A percentile compares a stretch with the other conserved stretches of the same genome.
These are phyloP conservation scores for Aporophyla nigra DNA, from an alignment of 2,888 invertebrate species.

Conservation along the genomic window DNA sequence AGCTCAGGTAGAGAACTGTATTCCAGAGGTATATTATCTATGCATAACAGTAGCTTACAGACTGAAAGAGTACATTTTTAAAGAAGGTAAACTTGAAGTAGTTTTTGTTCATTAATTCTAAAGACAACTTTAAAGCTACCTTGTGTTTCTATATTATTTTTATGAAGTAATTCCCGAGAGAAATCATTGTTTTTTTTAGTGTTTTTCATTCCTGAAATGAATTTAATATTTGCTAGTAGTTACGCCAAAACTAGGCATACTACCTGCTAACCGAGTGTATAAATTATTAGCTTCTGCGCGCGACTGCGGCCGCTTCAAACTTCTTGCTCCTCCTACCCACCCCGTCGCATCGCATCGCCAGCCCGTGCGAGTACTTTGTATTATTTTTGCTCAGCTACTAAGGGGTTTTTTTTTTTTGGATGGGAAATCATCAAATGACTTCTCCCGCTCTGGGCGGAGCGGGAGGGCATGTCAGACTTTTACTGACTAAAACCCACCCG, in stretches of 20 bases:
- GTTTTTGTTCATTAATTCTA: conserved; percentile 35
- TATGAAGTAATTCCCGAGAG: conserved; percentile 49
- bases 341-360: too few relatives aligned
- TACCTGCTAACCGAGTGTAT: not conserved
- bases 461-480: too few relatives aligned
- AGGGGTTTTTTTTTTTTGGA: too few relatives aligned
- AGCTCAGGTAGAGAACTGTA: not conserved
- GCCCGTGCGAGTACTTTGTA: too few relatives aligned
- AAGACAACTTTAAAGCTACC: conserved; percentile 17
- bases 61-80: conserved; percentile 29
- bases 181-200: conserved; percentile 67
- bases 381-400: too few relatives aligned
- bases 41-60: not conserved
- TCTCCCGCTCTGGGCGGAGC: too few relatives aligned
- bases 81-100: conserved; percentile 4
- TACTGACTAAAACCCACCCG: too few relatives aligned
- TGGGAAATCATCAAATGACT: too few relatives aligned
- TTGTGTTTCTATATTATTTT: conserved; percentile 18
- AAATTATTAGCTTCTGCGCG: too few relatives aligned
- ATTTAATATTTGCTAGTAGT: conserved; percentile 45
- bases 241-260: not conserved
- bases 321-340: too few relatives aligned
- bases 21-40: not conserved
- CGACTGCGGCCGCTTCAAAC: too few relatives aligned
- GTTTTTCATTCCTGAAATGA: conserved; percentile 61